Evolutionary conservation across 2,888 invertebrate species (phyloP).

Genomic region (Acheta domesticus): DNA sequence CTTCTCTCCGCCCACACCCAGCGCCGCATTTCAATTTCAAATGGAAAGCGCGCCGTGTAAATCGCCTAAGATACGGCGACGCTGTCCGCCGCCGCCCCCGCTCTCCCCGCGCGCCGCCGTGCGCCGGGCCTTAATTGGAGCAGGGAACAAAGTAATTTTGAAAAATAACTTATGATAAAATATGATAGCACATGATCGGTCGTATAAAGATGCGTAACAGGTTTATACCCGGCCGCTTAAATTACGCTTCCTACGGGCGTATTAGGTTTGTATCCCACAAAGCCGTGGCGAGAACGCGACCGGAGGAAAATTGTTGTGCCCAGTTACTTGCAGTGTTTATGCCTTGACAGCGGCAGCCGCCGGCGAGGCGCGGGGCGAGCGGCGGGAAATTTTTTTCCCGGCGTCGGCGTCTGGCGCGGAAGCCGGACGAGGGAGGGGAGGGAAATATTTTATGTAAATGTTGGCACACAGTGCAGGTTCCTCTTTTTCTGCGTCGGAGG

Average conservation of each 20-base stretch:
- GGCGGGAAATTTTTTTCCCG: background rate
- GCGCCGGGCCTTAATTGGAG: background rate
- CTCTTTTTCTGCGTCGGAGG: background rate
- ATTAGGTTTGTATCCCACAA: slow-evolving; percentile 18
- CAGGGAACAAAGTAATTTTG: slow-evolving; percentile 18
- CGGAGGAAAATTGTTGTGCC: background rate
- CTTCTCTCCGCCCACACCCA: background rate
- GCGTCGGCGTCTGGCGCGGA: background rate
- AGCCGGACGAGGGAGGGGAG: background rate
- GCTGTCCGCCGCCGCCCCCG: background rate
- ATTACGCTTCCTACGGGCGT: slow-evolving; percentile 10
- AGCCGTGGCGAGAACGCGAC: background rate
- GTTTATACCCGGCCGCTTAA: slow-evolving; percentile 9
- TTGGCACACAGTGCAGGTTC: slow-evolving; percentile 3
- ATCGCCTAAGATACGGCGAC: background rate
- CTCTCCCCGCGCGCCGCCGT: background rate
- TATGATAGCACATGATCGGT: background rate
- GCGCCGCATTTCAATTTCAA: background rate
- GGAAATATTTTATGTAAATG: slow-evolving; percentile 18
- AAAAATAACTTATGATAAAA: slow-evolving; percentile 9
- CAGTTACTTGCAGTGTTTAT: slow-evolving; percentile 18
- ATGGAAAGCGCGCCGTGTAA: background rate
- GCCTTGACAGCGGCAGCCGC: background rate
- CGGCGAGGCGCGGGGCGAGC: background rate
- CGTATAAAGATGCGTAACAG: slow-evolving; percentile 8